Base-by-base conservation (phyloP, 2,888 invertebrate species). In the Dynastes tityus region DNA sequence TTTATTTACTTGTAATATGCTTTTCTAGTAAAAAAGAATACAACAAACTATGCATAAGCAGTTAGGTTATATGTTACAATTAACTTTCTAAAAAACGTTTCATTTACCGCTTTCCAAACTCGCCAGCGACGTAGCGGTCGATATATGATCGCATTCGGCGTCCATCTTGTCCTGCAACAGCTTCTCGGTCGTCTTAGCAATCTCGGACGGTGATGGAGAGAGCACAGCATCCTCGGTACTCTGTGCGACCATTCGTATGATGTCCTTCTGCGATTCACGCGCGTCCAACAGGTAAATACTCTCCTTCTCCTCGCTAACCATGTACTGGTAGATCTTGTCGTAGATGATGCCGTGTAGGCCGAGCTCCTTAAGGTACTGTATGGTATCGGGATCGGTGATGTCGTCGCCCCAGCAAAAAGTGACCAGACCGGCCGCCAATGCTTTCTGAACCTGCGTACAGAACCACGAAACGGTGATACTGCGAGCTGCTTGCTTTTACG, bases 351-450 rank as follows among this genome's bases (percentile, higher is more conserved):
- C 99, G 87, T 99, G 97, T 51, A 99, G 91, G 1, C 98, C 98
- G 84, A 97, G 91, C 81, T 94, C 92, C 88, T 98, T 98, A 49
- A 99, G 91, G 86, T 94, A 93, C 85, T 94, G 93, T 77, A 98
- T 96, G 0, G 95, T 96, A 61, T 93, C 93, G 82, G 94, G 94
- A 88, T 96, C 95, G 84, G 98, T 97, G 87, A 97, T 97, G 85
- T 98, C 97, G 84, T 98, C 98, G 37, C 99, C 99, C 98, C 98
- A 99, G 86, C 97, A 97, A 89, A 99, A 99, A 81, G 98, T 93
- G 4, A 98, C 94, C 76, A 98, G 91, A 11, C 96, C 95, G 16
- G 94, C 92, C 84, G 95, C 92, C 83, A 94, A 94, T 1, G 95
- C 96, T 82, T 94, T 88, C 84, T 94, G 93, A 11, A 97, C 94